Evolutionary conservation across 1,140 invertebrate genomes (phyloP).

Genomic region (Aleiodes sp.): DNA sequence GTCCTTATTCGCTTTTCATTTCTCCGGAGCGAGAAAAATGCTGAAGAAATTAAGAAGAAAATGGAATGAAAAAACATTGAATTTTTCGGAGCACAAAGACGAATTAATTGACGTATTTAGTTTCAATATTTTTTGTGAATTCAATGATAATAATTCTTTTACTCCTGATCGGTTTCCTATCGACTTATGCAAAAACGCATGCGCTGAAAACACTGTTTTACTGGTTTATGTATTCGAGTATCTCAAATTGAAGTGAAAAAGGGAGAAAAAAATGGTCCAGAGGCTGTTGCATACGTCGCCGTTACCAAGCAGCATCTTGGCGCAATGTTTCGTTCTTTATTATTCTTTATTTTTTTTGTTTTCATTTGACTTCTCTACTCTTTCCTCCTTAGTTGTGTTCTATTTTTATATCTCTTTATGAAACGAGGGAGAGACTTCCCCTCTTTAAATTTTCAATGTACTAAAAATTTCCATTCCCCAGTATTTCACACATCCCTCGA

Average conservation of each 20-base stretch:
- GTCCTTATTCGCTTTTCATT: no score
- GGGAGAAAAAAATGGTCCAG: background rate
- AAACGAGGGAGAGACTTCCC: no score
- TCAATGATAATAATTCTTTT: background rate
- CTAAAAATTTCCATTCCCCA: no score
- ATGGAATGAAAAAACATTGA: no score
- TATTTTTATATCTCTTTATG: background rate
- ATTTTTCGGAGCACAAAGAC: no score
- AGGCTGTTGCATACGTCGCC: background rate
- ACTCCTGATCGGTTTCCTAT: constrained; percentile 11
- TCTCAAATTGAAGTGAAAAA: background rate
- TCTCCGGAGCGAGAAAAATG: no score
- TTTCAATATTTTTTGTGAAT: no score
- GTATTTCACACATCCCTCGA: no score
- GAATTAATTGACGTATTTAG: no score
- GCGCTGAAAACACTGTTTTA: background rate
- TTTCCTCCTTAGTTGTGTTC: background rate
- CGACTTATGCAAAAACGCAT: background rate
- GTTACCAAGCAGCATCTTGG: background rate
- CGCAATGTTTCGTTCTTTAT: background rate
- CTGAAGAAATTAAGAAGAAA: no score
- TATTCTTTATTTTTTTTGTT: background rate
- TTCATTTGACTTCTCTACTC: background rate
- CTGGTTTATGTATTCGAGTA: background rate
- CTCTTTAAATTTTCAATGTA: no score